Base-by-base conservation (phyloP, 2,888 invertebrate genomes). In the Cephus runcator region DNA sequence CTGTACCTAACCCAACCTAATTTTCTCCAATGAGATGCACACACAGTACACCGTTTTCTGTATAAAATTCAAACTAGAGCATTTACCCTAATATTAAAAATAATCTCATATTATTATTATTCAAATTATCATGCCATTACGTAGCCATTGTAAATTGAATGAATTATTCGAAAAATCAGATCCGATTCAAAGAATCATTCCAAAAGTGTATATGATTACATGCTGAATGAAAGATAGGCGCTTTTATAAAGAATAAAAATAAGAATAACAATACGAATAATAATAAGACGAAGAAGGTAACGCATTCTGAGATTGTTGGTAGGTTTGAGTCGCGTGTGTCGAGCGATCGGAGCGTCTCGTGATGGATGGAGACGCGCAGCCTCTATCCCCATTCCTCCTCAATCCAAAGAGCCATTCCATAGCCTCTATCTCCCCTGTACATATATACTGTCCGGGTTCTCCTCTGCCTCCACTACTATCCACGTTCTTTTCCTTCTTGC, bases 321-420 rank as follows among this genome's bases (percentile, higher is more conserved):
- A 82, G 79, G 84, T 83, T 85, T 81, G 82, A 85, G 84, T 85
- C 87, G 88, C 87, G 89, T 87, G 90, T 89, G 87, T 87, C 86
- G 87, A 84, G 81, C 86, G 87, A 87, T 87, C 88, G 87, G 87
- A 86, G 87, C 86, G 85, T 84, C 86, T 83, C 81, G 89, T 91
- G 91, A 90, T 90, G 90, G 91, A 90, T 91, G 90, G 89, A 89
- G 89, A 90, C 89, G 87, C 89, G 88, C 84, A 84, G 85, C 85
- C 86, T 86, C 88, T 86, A 86, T 86, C 84, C 85, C 85, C 87
- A 85, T 87, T 86, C 88, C 88, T 77, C 76, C 86, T 84, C 85
- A 79, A 87, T 88, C 84, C 81, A 35, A 75, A 81, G 83, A 82
- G 81, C 85, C 85, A 82, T 85, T 88, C 88, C 83, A 79, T 83